Evolutionary conservation across 2,797 vertebrate species (phyloP).

Genomic region (Aulostomus chinensis): DNA sequence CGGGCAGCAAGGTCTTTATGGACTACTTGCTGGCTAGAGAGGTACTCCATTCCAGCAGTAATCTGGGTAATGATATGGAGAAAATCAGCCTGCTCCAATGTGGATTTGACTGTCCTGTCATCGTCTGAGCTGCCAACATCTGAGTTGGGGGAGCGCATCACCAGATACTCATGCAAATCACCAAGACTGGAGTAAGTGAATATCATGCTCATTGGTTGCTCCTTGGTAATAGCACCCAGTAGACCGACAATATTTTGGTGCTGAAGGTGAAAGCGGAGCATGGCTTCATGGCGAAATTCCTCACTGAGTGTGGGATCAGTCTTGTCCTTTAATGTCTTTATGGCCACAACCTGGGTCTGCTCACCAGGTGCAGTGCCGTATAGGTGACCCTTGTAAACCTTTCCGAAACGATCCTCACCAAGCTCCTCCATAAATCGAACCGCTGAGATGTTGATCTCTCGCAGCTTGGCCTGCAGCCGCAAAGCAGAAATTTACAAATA

Average conservation of each 20-base stretch:
- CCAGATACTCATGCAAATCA: conserved; percentile 94
- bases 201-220: conserved; percentile 94
- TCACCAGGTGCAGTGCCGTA: conserved; percentile 89
- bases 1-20: conserved; percentile 96
- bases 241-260: conserved; percentile 92
- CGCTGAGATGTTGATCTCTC: conserved; percentile 91
- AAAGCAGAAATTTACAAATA: conserved; percentile 23
- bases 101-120: conserved; percentile 91
- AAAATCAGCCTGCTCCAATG: conserved; percentile 92
- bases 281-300: conserved; percentile 93
- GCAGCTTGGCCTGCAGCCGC: conserved; percentile 83
- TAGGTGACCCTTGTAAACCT: conserved; percentile 95
- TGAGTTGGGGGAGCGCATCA: conserved; percentile 94
- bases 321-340: conserved; percentile 96
- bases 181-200: conserved; percentile 91
- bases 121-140: conserved; percentile 95
- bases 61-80: conserved; percentile 92
- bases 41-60: conserved; percentile 95
- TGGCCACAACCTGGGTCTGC: conserved; percentile 91
- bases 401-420: conserved; percentile 96
- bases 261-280: conserved; percentile 88
- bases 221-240: conserved; percentile 91
- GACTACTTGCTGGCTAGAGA: conserved; percentile 90
- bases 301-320: conserved; percentile 87
- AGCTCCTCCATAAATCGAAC: conserved; percentile 96